These are phyloP conservation scores for Zhuqinia jingwanae DNA, from an alignment of 2,888 invertebrate species.

Conservation along the genomic window DNA sequence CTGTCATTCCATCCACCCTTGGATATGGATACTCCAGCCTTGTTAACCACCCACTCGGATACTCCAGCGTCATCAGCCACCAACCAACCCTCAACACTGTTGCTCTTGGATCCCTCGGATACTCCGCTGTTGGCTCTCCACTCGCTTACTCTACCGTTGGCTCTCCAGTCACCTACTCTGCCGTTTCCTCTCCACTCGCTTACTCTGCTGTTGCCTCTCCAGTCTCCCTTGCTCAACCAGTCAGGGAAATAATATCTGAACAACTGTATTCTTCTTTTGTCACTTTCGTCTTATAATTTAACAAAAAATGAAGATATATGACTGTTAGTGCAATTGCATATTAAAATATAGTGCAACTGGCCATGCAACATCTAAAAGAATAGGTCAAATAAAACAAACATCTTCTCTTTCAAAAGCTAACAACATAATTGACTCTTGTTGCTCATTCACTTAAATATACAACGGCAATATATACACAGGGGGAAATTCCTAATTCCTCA, in stretches of 20 bases:
- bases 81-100: constrained; percentile 20
- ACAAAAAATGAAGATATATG: constrained; percentile 34
- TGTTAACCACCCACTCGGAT: not conserved
- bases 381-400: constrained; percentile 45
- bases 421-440: not conserved
- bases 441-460: not conserved
- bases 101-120: constrained; percentile 61
- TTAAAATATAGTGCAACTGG: constrained; percentile 18
- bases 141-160: constrained; percentile 50
- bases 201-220: constrained; percentile 66
- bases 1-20: constrained; percentile 77
- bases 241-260: constrained; percentile 76
- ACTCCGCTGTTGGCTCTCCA: constrained; percentile 14
- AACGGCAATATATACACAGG: too few relatives aligned
- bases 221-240: constrained; percentile 74
- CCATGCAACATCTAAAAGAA: not conserved
- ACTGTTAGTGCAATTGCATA: not conserved
- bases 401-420: constrained; percentile 42
- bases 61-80: constrained; percentile 3
- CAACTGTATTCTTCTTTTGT: not conserved
- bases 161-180: constrained; percentile 63
- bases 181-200: constrained; percentile 62
- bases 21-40: constrained; percentile 60
- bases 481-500: too few relatives aligned
- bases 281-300: constrained; percentile 59